These are phyloP conservation scores for Tachina lurida DNA, from an alignment of 2,888 invertebrate genomes.

Conservation along the genomic window DNA sequence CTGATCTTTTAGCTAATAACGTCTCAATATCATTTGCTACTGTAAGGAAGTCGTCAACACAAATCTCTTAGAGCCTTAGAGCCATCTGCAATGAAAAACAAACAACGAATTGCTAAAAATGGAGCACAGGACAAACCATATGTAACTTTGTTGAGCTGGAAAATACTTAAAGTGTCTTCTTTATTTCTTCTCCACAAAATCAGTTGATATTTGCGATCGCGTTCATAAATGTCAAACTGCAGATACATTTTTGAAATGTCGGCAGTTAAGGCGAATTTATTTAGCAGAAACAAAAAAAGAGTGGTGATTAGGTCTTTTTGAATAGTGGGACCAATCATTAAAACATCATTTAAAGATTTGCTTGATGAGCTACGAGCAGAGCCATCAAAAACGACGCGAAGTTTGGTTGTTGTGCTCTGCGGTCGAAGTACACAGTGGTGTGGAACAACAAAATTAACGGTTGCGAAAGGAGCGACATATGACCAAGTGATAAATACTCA, in stretches of 20 bases:
- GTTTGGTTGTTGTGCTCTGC: slow-evolving; percentile 54
- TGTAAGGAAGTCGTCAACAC: slow-evolving; percentile 68
- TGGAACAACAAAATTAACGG: slow-evolving; percentile 11
- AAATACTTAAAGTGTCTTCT: too few relatives aligned
- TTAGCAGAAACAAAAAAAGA: slow-evolving; percentile 57
- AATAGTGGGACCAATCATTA: slow-evolving; percentile 53
- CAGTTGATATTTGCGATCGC: slow-evolving; percentile 13
- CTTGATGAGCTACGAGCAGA: slow-evolving; percentile 25
- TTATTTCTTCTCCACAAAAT: not conserved
- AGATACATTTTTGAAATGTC: slow-evolving; percentile 66
- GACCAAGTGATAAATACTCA: slow-evolving; percentile 43
- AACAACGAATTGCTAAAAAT: slow-evolving; percentile 33
- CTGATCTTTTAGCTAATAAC: not conserved
- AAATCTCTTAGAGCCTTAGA: slow-evolving; percentile 19
- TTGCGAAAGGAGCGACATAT: slow-evolving; percentile 25
- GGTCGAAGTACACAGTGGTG: slow-evolving; percentile 38
- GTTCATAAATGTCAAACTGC: too few relatives aligned
- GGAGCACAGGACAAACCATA: slow-evolving; percentile 27
- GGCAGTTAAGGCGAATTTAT: slow-evolving; percentile 56
- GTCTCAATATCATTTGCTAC: slow-evolving; percentile 3
- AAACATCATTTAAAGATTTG: slow-evolving; percentile 48
- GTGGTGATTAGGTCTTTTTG: slow-evolving; percentile 49
- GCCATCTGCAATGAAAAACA: slow-evolving; percentile 20
- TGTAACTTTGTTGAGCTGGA: slow-evolving; percentile 52
- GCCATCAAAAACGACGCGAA: slow-evolving; percentile 65